Evolutionary conservation across 2,797 vertebrate species (phyloP), one percentile per base, ranked within the genome.

Genomic region (Smutsia temminckii): DNA sequence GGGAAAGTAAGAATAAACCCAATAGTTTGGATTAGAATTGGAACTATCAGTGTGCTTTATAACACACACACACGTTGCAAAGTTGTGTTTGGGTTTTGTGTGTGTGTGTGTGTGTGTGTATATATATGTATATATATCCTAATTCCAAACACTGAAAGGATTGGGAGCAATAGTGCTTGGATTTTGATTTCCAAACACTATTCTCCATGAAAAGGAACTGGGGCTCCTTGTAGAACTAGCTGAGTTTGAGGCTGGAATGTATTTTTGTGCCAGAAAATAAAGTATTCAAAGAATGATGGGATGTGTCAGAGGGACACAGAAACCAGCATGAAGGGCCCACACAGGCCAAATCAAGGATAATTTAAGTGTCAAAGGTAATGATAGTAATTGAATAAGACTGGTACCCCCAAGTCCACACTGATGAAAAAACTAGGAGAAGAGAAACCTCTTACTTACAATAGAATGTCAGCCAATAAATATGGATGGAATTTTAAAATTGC

Each of bases 191-290:
- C 42, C 51, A 78, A 87, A 51, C 77, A 79, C 18, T 86, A 11
- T 57, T 74, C 34, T 84, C 21, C 72, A 21, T 32, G 86, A 46
- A 72, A 85, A 80, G n/a, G 10, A 64, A 55, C 40, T 63, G 4
- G 14, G 78, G 46, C 14, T 89, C 37, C 23, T 42, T 77, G 10
- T 59, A 61, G 68, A 93, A 80, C 71, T n/a, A n/a, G 42, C 49
- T 91, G 53, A 25, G 46, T 78, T 86, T 23, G 78, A 92, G 34
- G 32, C 23, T 83, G 17, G 34, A 74, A 86, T 25, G 63, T 71
- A 32, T 27, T 89, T 77, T 85, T 95, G 46, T 83, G 37, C 40
- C 37, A 95, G 75, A 89, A 89, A 83, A 85, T 64, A n/a, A 80
- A 77, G 20, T 78, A 89, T 68, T 68, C 68, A 66, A 72, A 74